Evolutionary conservation across 2,113 vertebrate genomes (phyloP), one percentile per base, ranked within the genome.

Genomic region (Hiodon alosoides): DNA sequence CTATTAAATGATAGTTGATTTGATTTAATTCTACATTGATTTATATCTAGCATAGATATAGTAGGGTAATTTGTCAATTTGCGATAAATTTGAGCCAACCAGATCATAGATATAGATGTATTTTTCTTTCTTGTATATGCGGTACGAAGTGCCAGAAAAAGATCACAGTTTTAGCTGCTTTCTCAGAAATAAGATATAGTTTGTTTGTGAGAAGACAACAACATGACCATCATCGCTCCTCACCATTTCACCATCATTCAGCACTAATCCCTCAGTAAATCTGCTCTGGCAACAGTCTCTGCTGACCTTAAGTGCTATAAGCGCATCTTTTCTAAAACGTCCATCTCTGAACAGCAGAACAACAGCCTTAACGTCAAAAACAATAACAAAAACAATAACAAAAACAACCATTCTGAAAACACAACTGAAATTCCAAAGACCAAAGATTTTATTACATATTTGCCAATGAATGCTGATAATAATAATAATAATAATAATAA

Each of bases 191-290:
- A 31, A 74, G 16, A 46, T 2, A 59, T 50, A 10, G 47, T 58
- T 46, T 75, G 65, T 48, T 59, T 75, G 57, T 75, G 73, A 75
- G 13, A n/a, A 48, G 10, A 54, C 7, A 55, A 57, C 53, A 71
- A n/a, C 11, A 57, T 8, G 4, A 47, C 31, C 46, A 66, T 61
- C 52, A 48, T 57, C 11, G 8, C 4, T 54, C 51, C n/a, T 70
- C 68, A 31, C 14, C 48, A 16, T 71, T 74, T 14, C 14, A 8
- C 67, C 54, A 68, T 75, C 65, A 17, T 7, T 31, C 73, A 67
- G 13, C 65, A 13, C 47, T 68, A 68, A 67, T 75, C 65, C 46
- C 73, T 50, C 51, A 17, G 51, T 14, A 52, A 69, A 69, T 51
- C 67, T 54, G 50, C 52, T 51, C 65, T 59, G 59, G 73, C 73